These are phyloP conservation scores for Parapsyche elsis DNA, from an alignment of 1,140 invertebrate genomes.

Conservation along the genomic window DNA sequence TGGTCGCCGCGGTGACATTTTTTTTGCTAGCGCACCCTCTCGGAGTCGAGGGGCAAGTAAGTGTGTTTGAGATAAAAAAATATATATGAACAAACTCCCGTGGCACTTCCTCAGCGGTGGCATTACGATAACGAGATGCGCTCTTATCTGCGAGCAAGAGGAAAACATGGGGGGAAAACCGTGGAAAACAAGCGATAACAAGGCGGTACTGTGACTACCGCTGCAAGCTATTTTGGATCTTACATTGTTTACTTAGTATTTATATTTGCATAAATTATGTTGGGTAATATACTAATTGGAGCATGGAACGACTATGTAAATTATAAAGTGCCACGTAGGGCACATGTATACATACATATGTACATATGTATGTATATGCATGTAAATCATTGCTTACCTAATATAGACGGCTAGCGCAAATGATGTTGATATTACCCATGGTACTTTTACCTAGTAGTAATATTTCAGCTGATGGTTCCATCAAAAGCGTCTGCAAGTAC, in stretches of 20 bases:
- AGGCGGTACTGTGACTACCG: background rate
- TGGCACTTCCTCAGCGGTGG: background rate
- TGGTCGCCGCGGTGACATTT: background rate
- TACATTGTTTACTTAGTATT: background rate
- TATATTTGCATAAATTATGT: no score
- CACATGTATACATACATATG: no score
- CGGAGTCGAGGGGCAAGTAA: background rate
- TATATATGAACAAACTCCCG: constrained; percentile 25
- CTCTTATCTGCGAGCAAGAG: background rate
- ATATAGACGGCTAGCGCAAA: no score
- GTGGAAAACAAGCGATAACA: background rate
- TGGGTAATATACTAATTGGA: no score
- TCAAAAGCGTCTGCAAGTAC: no score
- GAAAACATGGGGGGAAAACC: background rate
- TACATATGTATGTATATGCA: no score
- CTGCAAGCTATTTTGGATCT: background rate
- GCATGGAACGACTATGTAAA: no score
- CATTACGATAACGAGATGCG: background rate
- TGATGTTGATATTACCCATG: no score
- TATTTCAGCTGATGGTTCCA: no score
- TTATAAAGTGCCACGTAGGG: no score
- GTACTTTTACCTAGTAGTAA: no score
- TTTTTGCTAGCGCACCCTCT: background rate
- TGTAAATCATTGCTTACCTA: no score
- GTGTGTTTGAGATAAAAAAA: constrained; percentile 22